Conservation (phyloP, 2,113 vertebrate genomes). For the Tauraco erythrolophus region DNA sequence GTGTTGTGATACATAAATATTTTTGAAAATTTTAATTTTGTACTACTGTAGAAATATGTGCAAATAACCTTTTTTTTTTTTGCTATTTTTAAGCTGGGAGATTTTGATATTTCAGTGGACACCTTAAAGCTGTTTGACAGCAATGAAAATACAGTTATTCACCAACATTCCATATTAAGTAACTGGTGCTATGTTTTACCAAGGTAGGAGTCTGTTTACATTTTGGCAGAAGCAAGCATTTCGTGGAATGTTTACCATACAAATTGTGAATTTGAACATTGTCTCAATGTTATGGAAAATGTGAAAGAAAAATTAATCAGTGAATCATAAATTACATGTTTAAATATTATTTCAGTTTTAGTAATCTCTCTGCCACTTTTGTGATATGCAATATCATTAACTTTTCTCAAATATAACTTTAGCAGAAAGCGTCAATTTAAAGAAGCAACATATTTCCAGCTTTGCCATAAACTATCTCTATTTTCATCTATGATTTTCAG, state of each 20-base stretch:
- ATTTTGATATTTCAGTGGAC: conserved; percentile 82
- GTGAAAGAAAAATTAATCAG: background rate
- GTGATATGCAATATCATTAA: background rate
- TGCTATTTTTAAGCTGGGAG: conserved; percentile 82
- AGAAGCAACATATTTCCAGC: background rate
- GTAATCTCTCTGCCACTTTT: background rate
- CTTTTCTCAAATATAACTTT: background rate
- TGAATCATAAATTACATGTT: background rate
- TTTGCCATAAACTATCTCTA: background rate
- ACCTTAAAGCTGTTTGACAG: conserved; percentile 78
- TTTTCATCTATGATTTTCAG: background rate
- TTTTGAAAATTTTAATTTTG: background rate
- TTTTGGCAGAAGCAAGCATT: conserved; percentile 3
- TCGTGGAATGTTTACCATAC: background rate
- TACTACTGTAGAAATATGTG: background rate
- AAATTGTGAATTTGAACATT: background rate
- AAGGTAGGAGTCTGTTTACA: conserved; percentile 80
- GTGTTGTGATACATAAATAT: background rate
- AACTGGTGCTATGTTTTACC: conserved; percentile 92
- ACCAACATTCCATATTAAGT: conserved; percentile 75
- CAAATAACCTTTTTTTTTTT: conserved; percentile 15
- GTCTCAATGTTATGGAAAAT: background rate
- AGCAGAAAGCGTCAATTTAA: background rate
- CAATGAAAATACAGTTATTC: conserved; percentile 73
- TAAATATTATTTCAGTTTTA: background rate